Evolutionary conservation across 2,797 vertebrate genomes (phyloP).

Genomic region (Crossoptilon crossoptilon): DNA sequence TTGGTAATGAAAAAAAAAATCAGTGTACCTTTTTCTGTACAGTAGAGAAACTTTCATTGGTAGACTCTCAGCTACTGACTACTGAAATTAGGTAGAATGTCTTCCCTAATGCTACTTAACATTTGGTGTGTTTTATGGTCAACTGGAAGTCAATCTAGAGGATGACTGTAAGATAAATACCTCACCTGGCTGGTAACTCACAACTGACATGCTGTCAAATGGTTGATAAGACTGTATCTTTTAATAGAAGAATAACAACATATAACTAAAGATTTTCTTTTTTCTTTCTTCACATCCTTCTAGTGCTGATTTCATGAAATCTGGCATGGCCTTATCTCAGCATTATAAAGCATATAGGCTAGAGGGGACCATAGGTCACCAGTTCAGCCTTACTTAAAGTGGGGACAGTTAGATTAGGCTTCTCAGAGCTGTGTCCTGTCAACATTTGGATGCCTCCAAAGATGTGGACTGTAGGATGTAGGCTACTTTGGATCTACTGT

Average conservation of each 20-base stretch:
- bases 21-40: not conserved
- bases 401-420: not conserved
- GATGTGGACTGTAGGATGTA: not conserved
- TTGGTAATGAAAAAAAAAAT: not conserved
- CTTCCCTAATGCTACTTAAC: not conserved
- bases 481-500: not conserved
- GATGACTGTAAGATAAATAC: not conserved
- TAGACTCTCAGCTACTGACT: not conserved
- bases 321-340: not conserved
- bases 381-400: not conserved
- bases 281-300: not conserved
- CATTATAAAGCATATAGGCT: not conserved
- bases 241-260: not conserved
- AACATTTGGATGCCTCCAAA: not conserved
- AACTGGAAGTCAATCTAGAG: not conserved
- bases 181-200: not conserved
- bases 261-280: not conserved
- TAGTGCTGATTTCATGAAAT: not conserved
- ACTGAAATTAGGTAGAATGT: not conserved
- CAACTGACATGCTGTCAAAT: not conserved
- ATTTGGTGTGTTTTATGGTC: not conserved
- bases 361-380: not conserved
- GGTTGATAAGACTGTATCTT: not conserved
- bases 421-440: not conserved
- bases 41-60: not conserved